These are phyloP conservation scores for Tupaia chinensis DNA, from an alignment of 2,113 vertebrate genomes.

Conservation along the genomic window DNA sequence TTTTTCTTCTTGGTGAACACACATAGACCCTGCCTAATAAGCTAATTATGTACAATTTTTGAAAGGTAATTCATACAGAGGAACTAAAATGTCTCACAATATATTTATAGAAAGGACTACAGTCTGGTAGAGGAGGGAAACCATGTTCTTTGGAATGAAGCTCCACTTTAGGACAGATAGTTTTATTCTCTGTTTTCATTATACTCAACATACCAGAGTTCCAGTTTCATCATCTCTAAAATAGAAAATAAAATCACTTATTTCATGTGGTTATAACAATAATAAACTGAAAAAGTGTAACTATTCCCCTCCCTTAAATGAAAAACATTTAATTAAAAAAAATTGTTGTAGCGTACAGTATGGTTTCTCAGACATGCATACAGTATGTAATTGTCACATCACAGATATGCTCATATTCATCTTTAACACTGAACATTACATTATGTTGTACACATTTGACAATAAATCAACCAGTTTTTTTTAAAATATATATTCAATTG, in stretches of 20 bases:
- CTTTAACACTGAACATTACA: too few relatives aligned
- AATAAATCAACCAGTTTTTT: too few relatives aligned
- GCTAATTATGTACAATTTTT: too few relatives aligned
- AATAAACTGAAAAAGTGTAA: neutral
- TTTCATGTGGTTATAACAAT: neutral
- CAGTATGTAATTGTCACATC: too few relatives aligned
- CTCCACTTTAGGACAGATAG: neutral
- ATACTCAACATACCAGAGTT: neutral
- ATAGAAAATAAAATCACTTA: neutral
- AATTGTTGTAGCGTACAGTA: too few relatives aligned
- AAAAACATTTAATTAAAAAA: neutral
- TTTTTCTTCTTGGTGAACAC: too few relatives aligned
- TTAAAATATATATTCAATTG: too few relatives aligned
- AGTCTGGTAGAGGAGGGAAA: neutral
- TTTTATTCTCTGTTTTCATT: neutral
- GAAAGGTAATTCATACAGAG: neutral
- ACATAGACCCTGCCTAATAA: too few relatives aligned
- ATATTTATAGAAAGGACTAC: neutral
- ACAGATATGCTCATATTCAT: too few relatives aligned
- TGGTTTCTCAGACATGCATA: too few relatives aligned
- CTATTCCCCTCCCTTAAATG: neutral
- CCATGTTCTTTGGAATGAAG: neutral
- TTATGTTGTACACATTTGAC: too few relatives aligned
- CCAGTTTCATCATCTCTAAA: slow-evolving; percentile 6
- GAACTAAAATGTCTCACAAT: neutral